Evolutionary conservation across 2,113 vertebrate genomes (phyloP).

Genomic region (Plectropomus leopardus): DNA sequence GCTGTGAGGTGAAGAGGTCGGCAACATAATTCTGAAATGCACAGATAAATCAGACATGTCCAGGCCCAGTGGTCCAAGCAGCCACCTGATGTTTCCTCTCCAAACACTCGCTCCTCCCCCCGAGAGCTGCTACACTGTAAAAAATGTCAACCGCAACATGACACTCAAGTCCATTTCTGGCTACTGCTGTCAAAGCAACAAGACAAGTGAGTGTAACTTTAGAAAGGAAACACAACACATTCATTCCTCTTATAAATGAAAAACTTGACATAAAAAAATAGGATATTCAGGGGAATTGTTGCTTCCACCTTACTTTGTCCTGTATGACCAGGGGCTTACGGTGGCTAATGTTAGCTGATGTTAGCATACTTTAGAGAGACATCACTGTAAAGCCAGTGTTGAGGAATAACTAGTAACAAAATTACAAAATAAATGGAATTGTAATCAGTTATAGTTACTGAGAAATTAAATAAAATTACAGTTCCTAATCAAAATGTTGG

Average conservation of each 20-base stretch:
- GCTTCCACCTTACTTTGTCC: neutral
- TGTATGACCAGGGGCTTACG: no score
- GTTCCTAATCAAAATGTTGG: no score
- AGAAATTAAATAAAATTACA: no score
- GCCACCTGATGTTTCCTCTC: slow-evolving; percentile 83
- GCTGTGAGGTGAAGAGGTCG: slow-evolving; percentile 83
- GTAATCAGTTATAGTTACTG: no score
- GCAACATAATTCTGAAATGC: slow-evolving; percentile 83
- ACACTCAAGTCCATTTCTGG: neutral
- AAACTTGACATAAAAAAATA: neutral
- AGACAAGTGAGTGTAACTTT: neutral
- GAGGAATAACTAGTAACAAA: no score
- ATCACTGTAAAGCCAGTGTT: no score
- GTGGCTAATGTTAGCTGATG: neutral
- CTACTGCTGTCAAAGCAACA: neutral
- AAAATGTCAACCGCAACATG: slow-evolving; percentile 11
- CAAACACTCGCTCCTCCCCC: slow-evolving; percentile 68
- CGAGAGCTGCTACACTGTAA: slow-evolving; percentile 56
- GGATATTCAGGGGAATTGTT: neutral
- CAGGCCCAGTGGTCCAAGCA: slow-evolving; percentile 57
- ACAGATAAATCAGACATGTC: slow-evolving; percentile 84
- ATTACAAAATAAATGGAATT: no score
- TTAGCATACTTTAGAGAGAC: neutral
- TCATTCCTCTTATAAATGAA: neutral
- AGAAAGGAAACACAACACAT: neutral